phyloP scores from a whole-genome alignment of 2,113 vertebrate genomes.

The Lethenteron camtschaticum region DNA sequence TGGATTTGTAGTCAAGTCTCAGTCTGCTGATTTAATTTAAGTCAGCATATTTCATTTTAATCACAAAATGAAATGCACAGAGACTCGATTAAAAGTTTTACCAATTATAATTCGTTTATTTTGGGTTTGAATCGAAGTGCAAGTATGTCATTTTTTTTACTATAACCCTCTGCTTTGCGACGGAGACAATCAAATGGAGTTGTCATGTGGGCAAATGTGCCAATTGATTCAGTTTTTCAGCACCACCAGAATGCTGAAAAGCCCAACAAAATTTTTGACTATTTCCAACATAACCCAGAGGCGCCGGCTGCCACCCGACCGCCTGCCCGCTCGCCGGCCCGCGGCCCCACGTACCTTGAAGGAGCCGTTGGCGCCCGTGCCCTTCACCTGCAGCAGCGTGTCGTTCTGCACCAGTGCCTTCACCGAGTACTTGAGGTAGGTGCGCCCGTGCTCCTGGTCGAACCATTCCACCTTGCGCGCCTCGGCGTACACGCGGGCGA shows the following conservation, averaged over 20 bases:
- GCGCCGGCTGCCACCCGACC: neutral
- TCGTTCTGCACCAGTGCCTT: slow-evolving; percentile 54
- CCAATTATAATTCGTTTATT: too few species aligned
- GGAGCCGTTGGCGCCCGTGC: slow-evolving; percentile 51
- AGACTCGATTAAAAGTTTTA: too few species aligned
- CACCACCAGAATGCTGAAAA: neutral
- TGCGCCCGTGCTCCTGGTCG: slow-evolving; percentile 52
- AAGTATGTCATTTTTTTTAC: slow-evolving; percentile 1
- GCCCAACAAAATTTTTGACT: neutral
- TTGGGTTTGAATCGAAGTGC: slow-evolving; percentile 10
- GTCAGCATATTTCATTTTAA: too few species aligned
- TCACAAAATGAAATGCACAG: too few species aligned
- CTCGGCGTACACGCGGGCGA: slow-evolving; percentile 46
- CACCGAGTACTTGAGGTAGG: slow-evolving; percentile 50
- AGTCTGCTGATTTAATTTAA: too few species aligned
- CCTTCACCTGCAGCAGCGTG: slow-evolving; percentile 51
- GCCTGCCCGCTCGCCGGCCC: neutral
- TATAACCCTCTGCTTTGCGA: slow-evolving; percentile 8
- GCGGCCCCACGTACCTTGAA: slow-evolving; percentile 46
- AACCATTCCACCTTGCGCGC: slow-evolving; percentile 52
- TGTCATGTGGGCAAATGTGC: neutral
- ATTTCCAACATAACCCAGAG: neutral
- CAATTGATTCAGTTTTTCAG: neutral
- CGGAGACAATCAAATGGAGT: slow-evolving; percentile 4
- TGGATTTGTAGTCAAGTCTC: too few species aligned